These are phyloP conservation scores for Pocota personata DNA, from an alignment of 2,888 invertebrate species.

Conservation along the genomic window DNA sequence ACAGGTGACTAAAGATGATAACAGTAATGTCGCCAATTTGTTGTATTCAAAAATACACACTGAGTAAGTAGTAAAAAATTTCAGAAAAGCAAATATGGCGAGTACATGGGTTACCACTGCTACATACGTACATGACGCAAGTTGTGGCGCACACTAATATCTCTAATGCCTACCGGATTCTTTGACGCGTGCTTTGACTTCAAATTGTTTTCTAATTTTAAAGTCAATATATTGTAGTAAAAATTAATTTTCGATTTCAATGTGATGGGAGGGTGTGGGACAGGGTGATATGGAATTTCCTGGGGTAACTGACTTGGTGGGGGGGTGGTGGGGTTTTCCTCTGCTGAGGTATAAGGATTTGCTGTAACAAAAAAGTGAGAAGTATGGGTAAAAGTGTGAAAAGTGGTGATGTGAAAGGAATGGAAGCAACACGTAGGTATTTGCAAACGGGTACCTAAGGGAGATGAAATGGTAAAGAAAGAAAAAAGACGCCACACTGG, in stretches of 20 bases:
- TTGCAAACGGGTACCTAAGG: no score
- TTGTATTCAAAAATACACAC: conserved; percentile 14
- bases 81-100: conserved; percentile 16
- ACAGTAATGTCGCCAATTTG: conserved; percentile 7
- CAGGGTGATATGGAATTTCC: conserved; percentile 21
- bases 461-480: no score
- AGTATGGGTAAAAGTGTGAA: no score
- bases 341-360: not conserved
- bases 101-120: conserved; percentile 7
- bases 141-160: conserved; percentile 13
- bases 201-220: conserved; percentile 50
- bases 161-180: conserved; percentile 53
- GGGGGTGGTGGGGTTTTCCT: not conserved
- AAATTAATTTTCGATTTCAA: conserved; percentile 31
- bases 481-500: no score
- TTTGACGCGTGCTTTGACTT: conserved; percentile 44
- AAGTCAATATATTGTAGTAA: conserved; percentile 18
- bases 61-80: conserved; percentile 23
- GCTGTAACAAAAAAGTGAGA: no score
- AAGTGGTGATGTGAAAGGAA: no score
- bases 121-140: conserved; percentile 43
- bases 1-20: not conserved
- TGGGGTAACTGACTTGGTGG: not conserved
- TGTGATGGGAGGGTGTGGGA: conserved; percentile 5
- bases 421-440: no score